phyloP scores from a whole-genome alignment of 2,113 vertebrate species.

The Oxyura jamaicensis region DNA sequence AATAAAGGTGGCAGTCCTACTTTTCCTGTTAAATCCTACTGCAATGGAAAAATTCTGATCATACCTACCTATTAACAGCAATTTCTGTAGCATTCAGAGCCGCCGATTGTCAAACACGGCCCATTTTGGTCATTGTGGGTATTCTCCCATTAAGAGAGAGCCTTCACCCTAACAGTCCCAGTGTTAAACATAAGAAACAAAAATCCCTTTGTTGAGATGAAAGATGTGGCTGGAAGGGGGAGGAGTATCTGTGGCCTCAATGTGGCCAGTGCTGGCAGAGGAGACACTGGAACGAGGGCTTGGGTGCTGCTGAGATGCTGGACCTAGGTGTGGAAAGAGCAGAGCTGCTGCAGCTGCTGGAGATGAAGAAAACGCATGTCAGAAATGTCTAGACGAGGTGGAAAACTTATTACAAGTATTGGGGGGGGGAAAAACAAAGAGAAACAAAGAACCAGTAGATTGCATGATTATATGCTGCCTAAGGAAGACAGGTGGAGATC shows the following conservation, averaged over 20 bases:
- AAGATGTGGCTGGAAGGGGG: background rate
- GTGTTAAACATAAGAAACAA: background rate
- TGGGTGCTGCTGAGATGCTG: background rate
- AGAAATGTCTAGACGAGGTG: constrained; percentile 44
- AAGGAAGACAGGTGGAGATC: constrained; percentile 34
- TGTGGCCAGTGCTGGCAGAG: background rate
- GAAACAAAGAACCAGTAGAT: background rate
- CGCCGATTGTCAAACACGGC: background rate
- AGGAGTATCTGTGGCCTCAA: background rate
- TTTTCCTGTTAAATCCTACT: background rate
- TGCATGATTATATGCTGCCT: constrained; percentile 2
- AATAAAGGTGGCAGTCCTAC: background rate
- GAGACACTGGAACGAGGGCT: background rate
- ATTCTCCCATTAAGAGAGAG: background rate
- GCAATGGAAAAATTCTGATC: background rate
- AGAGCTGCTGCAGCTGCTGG: background rate
- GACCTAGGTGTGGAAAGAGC: background rate
- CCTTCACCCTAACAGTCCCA: background rate
- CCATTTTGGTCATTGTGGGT: background rate
- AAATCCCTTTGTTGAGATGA: background rate
- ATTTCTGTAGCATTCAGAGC: background rate
- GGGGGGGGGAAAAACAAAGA: background rate
- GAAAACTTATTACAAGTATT: background rate
- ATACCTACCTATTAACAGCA: background rate
- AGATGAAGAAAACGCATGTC: background rate